phyloP scores from a whole-genome alignment of 2,888 invertebrate species.

The Amitus sp. region DNA sequence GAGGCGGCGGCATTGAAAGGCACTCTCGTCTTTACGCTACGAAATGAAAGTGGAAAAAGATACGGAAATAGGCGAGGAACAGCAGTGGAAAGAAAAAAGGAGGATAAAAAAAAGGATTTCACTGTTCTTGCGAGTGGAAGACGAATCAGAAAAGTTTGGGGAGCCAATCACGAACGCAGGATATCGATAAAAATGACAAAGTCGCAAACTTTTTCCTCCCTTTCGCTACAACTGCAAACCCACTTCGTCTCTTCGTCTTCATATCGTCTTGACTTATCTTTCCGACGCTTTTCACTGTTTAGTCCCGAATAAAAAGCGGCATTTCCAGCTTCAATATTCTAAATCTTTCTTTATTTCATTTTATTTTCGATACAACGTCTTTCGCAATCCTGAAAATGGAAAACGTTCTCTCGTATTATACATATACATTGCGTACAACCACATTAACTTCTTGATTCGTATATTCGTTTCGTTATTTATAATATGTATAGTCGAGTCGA shows the following conservation, averaged over 20 bases:
- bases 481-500: conserved; percentile 44
- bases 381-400: conserved; percentile 46
- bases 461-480: conserved; percentile 35
- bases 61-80: conserved; percentile 29
- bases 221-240: conserved; percentile 36
- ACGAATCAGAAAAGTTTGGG: conserved; percentile 62
- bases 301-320: neutral
- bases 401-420: conserved; percentile 42
- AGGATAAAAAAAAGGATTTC: conserved; percentile 22
- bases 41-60: conserved; percentile 26
- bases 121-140: conserved; percentile 42
- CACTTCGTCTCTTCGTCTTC: conserved; percentile 36
- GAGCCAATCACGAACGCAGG: conserved; percentile 54
- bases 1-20: conserved; percentile 26
- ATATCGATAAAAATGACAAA: conserved; percentile 64
- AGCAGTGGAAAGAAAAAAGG: conserved; percentile 14
- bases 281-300: conserved; percentile 2
- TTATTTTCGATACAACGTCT: conserved; percentile 60
- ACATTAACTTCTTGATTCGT: conserved; percentile 26
- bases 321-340: conserved; percentile 49
- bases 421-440: conserved; percentile 40
- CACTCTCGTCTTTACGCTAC: no score
- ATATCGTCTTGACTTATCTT: conserved; percentile 24
- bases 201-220: conserved; percentile 51
- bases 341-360: conserved; percentile 62